These are phyloP conservation scores for Diloba caeruleocephala DNA, from an alignment of 2,888 invertebrate genomes.

Conservation along the genomic window DNA sequence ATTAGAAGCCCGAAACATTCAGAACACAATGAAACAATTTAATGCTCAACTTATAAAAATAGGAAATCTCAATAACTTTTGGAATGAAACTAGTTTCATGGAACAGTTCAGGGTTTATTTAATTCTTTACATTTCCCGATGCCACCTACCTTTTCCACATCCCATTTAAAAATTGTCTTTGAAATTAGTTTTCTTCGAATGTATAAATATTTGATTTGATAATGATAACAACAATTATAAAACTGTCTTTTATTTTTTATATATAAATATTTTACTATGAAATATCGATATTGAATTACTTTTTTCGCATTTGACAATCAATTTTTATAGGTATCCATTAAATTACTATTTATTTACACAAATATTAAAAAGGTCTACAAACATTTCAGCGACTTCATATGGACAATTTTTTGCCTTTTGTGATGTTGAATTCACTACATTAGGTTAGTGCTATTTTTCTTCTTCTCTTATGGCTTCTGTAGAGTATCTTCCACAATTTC, in stretches of 20 bases:
- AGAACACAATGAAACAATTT: neutral
- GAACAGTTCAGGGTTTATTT: conserved; percentile 5
- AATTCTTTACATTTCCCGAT: conserved; percentile 19
- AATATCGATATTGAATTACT: too few relatives aligned
- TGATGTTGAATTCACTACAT: too few relatives aligned
- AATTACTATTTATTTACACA: too few relatives aligned
- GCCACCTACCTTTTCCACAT: conserved; percentile 30
- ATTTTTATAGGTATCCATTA: too few relatives aligned
- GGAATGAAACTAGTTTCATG: conserved; percentile 13
- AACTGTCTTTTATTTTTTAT: neutral
- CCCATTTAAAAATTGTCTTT: conserved; percentile 7
- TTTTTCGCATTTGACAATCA: conserved; percentile 7
- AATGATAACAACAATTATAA: neutral
- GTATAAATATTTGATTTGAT: neutral
- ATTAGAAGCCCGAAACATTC: neutral
- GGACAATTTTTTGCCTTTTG: too few relatives aligned
- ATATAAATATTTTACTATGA: too few relatives aligned
- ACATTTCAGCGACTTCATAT: too few relatives aligned
- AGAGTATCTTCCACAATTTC: too few relatives aligned
- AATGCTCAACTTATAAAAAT: conserved; percentile 26
- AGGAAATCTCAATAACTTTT: conserved; percentile 23
- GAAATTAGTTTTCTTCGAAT: conserved; percentile 6
- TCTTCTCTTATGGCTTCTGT: too few relatives aligned
- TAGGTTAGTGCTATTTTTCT: too few relatives aligned
- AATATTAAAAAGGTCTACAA: too few relatives aligned